Conservation (phyloP, 2,888 invertebrate genomes). For the Lasioglossum pauxillum region DNA sequence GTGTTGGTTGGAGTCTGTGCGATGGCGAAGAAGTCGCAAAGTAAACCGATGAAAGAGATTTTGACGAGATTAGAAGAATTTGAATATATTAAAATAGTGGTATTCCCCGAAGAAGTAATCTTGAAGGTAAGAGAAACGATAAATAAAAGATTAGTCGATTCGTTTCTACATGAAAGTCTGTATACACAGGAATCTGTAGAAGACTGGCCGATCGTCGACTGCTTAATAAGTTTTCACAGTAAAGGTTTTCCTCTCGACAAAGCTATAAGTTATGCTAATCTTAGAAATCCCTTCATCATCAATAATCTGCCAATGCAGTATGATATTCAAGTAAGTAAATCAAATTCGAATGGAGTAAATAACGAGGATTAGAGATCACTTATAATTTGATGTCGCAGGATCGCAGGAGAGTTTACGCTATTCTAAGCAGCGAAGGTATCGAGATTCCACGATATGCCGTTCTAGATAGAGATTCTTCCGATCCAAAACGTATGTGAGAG, state of each 20-base stretch:
- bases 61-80: conserved; percentile 97
- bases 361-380: background rate
- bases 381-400: conserved; percentile 86
- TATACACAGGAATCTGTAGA: conserved; percentile 93
- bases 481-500: conserved; percentile 92
- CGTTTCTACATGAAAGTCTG: background rate
- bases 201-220: conserved; percentile 99
- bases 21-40: conserved; percentile 99
- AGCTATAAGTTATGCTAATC: conserved; percentile 97
- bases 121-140: conserved; percentile 88
- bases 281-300: conserved; percentile 97
- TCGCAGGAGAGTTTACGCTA: conserved; percentile 97
- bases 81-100: conserved; percentile 96
- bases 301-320: conserved; percentile 99
- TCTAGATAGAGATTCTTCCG: conserved; percentile 95
- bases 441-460: conserved; percentile 99
- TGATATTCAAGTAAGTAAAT: conserved; percentile 92
- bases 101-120: conserved; percentile 98
- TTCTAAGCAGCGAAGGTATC: conserved; percentile 96
- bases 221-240: conserved; percentile 98
- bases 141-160: background rate
- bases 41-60: conserved; percentile 99
- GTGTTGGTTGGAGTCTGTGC: conserved; percentile 99
- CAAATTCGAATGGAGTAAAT: background rate
- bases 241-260: conserved; percentile 99